Base-by-base conservation (phyloP, 2,113 vertebrate species). In the Pseudopodoces humilis region DNA sequence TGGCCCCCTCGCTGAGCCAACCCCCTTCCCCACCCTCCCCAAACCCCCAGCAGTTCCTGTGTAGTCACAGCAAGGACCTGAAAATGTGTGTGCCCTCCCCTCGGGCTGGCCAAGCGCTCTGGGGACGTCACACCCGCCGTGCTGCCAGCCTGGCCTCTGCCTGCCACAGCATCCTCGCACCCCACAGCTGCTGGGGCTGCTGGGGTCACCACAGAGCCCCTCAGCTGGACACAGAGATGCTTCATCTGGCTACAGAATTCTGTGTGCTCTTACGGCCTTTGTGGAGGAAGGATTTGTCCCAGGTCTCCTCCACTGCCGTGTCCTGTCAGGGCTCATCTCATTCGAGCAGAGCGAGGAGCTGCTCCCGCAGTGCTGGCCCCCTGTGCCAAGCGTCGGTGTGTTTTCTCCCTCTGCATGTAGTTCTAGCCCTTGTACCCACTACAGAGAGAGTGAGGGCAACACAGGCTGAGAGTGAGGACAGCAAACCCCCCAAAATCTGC, bases 81-180 rank as follows among this genome's bases (percentile, higher is more conserved):
- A 3, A 2, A 7, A 2, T 0, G 0, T 1, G 3, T 50, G 49
- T 52, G 53, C 10, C 2, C 0, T 9, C 11, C 46, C 47, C 49
- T 17, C 0, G 39, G 68, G 71, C n/a, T 37, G 50, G 19, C 30
- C 20, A 2, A 8, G 67, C 0, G 0, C 76, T 15, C 3, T 23
- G 13, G 24, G 27, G 18, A 5, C 2, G 1, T 35, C 81, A 15
- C 27, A 2, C 30, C 16, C 0, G 0, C 0, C 7, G 3, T 25
- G 35, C 68, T 49, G 55, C 65, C 20, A 4, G 30, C 37, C 31
- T 23, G 7, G 27, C 24, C 84, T 83, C 41, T 69, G 53, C 47
- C 70, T 16, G 3, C 7, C 2, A 2, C 28, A 41, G 52, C 62
- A 15, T 9, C 80, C 67, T 53, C 7, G 0, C 10, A 0, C 9